A percentile compares a stretch with the other conserved stretches of the same genome.
phyloP scores from a whole-genome alignment of 2,888 invertebrate genomes.

The Cylindroiulus punctatus region DNA sequence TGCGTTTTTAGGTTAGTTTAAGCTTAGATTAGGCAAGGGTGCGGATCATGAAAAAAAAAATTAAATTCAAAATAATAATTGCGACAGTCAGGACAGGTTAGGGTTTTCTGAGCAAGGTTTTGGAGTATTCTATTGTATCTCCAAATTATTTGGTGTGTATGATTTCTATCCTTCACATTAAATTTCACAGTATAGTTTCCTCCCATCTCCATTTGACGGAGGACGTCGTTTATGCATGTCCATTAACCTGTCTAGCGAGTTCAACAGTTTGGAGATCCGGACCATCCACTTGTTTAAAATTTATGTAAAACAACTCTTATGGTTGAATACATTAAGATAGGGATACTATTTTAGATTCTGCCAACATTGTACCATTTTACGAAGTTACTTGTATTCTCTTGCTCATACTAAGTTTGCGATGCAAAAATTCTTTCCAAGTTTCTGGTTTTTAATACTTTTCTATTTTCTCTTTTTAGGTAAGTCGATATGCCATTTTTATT shows the following conservation, averaged over 20 bases:
- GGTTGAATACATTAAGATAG: neutral
- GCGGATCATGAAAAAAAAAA: too few species aligned
- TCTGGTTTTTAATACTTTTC: neutral
- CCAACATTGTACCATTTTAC: neutral
- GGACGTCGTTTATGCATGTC: neutral
- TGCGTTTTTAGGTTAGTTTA: too few species aligned
- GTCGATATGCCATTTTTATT: slow-evolving; percentile 2
- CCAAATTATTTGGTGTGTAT: neutral
- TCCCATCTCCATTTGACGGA: neutral
- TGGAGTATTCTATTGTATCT: too few species aligned
- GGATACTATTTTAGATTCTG: neutral
- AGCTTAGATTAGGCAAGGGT: too few species aligned
- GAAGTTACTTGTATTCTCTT: neutral
- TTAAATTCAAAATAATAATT: too few species aligned
- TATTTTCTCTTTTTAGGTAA: neutral
- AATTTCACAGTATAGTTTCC: neutral
- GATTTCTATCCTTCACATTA: too few species aligned
- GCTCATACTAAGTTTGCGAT: neutral
- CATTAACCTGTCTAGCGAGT: neutral
- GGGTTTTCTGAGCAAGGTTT: too few species aligned
- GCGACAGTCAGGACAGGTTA: too few species aligned
- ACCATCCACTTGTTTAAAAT: neutral
- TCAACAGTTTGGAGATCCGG: neutral
- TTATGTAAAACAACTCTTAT: neutral
- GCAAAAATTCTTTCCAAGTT: neutral